These are phyloP conservation scores for Tetrax tetrax DNA, from an alignment of 2,113 vertebrate species.

Conservation along the genomic window DNA sequence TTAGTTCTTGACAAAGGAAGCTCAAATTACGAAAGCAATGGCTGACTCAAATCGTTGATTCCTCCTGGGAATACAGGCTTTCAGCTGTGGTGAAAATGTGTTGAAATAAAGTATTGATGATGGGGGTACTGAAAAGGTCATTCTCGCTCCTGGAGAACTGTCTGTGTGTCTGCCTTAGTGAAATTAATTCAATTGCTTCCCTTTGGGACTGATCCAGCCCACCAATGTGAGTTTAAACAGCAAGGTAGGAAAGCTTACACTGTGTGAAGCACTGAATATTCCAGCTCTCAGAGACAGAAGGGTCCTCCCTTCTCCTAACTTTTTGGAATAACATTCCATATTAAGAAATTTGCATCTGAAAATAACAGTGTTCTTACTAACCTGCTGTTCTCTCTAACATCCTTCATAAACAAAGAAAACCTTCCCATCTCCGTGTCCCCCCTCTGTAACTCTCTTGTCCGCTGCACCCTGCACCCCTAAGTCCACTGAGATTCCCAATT, in stretches of 20 bases:
- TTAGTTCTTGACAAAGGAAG: constrained; percentile 33
- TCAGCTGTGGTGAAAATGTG: constrained; percentile 47
- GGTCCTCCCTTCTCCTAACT: neutral
- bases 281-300: neutral
- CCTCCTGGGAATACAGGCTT: constrained; percentile 33
- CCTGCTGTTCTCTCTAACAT: neutral
- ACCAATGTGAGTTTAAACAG: constrained; percentile 35
- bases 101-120: constrained; percentile 65
- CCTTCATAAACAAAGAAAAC: neutral
- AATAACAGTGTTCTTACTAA: neutral
- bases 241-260: neutral
- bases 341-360: neutral
- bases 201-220: neutral
- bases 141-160: constrained; percentile 3
- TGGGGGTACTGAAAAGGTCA: constrained; percentile 54
- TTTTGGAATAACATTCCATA: neutral
- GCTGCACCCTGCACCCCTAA: neutral
- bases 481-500: neutral
- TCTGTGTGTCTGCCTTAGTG: constrained; percentile 31
- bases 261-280: neutral
- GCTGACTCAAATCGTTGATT: constrained; percentile 14
- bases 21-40: neutral
- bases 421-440: neutral
- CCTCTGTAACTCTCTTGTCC: neutral
- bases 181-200: constrained; percentile 60